Conservation (phyloP, 2,888 invertebrate species). For the Volucella inflata region DNA sequence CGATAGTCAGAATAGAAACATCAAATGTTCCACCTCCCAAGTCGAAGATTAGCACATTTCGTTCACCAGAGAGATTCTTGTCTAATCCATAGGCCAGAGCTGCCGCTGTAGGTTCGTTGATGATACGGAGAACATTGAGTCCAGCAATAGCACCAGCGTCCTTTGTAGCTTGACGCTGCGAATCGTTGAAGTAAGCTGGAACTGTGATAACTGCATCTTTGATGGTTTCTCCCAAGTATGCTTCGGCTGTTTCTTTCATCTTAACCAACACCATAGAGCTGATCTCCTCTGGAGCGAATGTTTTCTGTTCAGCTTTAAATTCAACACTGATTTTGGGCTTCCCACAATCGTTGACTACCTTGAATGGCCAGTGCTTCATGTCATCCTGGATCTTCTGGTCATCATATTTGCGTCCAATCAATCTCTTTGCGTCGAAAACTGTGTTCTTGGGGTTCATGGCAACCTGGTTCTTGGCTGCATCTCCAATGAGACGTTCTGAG, state of each 20-base stretch:
- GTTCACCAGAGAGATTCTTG: constrained; percentile 91
- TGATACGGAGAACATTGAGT: constrained; percentile 94
- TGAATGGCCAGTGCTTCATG: constrained; percentile 97
- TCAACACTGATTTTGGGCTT: constrained; percentile 93
- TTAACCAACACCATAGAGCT: constrained; percentile 96
- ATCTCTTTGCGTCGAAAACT: constrained; percentile 95
- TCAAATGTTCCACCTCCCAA: constrained; percentile 94
- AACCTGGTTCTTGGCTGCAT: constrained; percentile 89
- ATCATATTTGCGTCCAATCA: constrained; percentile 95
- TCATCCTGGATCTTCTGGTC: constrained; percentile 95
- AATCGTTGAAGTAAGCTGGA: constrained; percentile 95
- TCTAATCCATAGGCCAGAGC: constrained; percentile 96
- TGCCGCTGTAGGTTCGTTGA: constrained; percentile 96
- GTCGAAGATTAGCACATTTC: constrained; percentile 89
- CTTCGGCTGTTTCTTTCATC: constrained; percentile 96
- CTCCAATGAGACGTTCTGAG: constrained; percentile 87
- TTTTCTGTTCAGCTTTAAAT: constrained; percentile 94
- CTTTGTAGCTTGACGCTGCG: constrained; percentile 96
- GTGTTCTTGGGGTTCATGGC: constrained; percentile 94
- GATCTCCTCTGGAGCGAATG: constrained; percentile 95
- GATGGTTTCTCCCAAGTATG: constrained; percentile 93
- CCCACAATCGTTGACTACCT: constrained; percentile 91
- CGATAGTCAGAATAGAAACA: constrained; percentile 96
- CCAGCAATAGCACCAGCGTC: constrained; percentile 96
- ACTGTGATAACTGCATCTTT: constrained; percentile 94